Percentiles rank a stretch among this genome's conserved stretches.
These are phyloP conservation scores for Lordiphosa stackelbergi DNA, from an alignment of 1,140 invertebrate species.

Conservation along the genomic window DNA sequence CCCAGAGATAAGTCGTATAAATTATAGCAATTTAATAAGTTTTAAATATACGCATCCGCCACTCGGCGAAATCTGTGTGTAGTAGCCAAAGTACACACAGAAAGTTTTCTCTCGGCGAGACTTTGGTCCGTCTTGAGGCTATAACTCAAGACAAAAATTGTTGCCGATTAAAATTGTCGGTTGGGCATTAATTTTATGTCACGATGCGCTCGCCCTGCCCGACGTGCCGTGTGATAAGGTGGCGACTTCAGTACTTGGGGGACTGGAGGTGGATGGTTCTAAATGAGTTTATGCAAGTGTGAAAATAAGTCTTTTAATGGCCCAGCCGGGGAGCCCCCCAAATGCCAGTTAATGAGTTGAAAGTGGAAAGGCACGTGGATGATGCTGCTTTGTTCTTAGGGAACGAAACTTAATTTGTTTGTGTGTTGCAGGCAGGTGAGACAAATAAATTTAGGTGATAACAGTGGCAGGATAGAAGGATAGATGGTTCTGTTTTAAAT, in stretches of 20 bases:
- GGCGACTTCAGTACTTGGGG: slow-evolving; percentile 27
- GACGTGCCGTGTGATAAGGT: slow-evolving; percentile 73
- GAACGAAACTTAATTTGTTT: slow-evolving; percentile 73
- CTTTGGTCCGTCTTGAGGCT: slow-evolving; percentile 28
- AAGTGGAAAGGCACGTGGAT: slow-evolving; percentile 70
- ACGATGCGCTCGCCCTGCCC: slow-evolving; percentile 60
- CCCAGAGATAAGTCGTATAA: slow-evolving; percentile 75
- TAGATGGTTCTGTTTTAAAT: no score
- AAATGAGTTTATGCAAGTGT: slow-evolving; percentile 75
- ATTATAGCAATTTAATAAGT: slow-evolving; percentile 77
- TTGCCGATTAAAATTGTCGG: slow-evolving; percentile 76
- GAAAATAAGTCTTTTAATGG: slow-evolving; percentile 76
- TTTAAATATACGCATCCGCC: slow-evolving; percentile 76
- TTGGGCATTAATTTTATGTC: slow-evolving; percentile 76
- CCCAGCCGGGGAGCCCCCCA: slow-evolving; percentile 26
- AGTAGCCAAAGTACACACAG: slow-evolving; percentile 9
- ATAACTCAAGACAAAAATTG: slow-evolving; percentile 74
- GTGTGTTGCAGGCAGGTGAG: slow-evolving; percentile 51
- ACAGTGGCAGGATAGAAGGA: slow-evolving; percentile 39
- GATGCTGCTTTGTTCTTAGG: slow-evolving; percentile 43
- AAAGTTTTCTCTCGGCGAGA: slow-evolving; percentile 49
- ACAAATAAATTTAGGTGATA: slow-evolving; percentile 74
- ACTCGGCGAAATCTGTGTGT: slow-evolving; percentile 49
- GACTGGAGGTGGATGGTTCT: slow-evolving; percentile 23
- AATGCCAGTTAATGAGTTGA: slow-evolving; percentile 66